Base-by-base conservation (phyloP, 1,140 invertebrate species). In the Camponotus floridanus region DNA sequence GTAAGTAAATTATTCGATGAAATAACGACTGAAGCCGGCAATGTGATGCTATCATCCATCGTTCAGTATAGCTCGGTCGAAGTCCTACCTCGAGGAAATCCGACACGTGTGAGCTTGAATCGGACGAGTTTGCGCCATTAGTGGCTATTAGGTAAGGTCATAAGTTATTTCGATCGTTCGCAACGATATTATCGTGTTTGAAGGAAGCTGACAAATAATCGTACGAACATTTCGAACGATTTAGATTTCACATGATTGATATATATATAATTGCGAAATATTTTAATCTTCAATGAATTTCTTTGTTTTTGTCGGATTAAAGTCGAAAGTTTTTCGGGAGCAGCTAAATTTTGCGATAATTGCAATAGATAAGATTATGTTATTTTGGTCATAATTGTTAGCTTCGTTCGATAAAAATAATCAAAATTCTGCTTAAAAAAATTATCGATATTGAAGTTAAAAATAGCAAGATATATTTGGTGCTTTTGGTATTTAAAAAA, bases 131-230 rank as follows among this genome's bases (percentile, higher is more conserved):
- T 26, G 26, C 31, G n/a, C 31, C 33, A 67, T 79, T 67, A 79
- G 7, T 26, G 45, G 62, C 45, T n/a, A 42, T 70, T 80, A 57
- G 61, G 76, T 67, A 51, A 51, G 45, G 67, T 68, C 45, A 39
- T n/a, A 48, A 67, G 33, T 39, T 79, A 79, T 55, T 79, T 79
- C n/a, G n/a, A 45, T 68, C 76, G n/a, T 51, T 21, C 36, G n/a
- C n/a, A 18, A 79, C n/a, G n/a, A 21, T 1, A 31, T 64, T 11
- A 51, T 51, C 21, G 48, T n/a, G 13, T 79, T 64, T 13, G n/a
- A 51, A 21, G 15, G 13, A 51, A 79, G 76, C 26, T 45, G 13
- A 15, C 18, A 65, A 79, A 51, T 33, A 67, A 57, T 67, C 76
- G 6, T 8, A n/a, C 21, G 42, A 45, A 6, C 18, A 13, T 3